Evolutionary conservation across 2,888 invertebrate genomes (phyloP), one percentile per base, ranked within the genome.

Genomic region (Dorcus parallelipipedus): DNA sequence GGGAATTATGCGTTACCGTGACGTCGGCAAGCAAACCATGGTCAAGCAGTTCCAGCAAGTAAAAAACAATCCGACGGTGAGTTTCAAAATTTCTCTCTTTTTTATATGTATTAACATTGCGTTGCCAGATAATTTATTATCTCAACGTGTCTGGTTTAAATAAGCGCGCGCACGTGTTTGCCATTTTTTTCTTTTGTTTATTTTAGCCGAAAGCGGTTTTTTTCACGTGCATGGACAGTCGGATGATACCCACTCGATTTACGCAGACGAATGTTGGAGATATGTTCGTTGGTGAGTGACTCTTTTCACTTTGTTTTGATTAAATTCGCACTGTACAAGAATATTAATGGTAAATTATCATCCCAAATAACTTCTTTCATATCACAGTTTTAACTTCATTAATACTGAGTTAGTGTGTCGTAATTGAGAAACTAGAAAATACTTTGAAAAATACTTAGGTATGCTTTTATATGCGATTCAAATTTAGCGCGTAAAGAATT

Each of bases 201-300:
- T 84, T 84, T 76, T 80, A 97, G 94, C 97, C 97, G 14, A 93
- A 94, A 83, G 95, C 96, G 64, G 90, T 97, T 62, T 94, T 97
- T 82, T 96, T 97, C 80, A 95, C 96, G 45, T 98, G 97, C 79
- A 97, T 98, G 90, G 97, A 98, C 84, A 95, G 95, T 78, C 84
- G 98, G 80, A 94, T 98, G 91, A 89, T 97, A 70, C 96, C 97
- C 23, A 95, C 97, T 59, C 85, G 95, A 76, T 95, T 97, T 78
- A 95, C 95, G 56, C 92, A 95, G 82, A 94, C 94, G 55, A 90
- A 94, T 78, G 93, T 97, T 64, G 98, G 98, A 48, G 97, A 98
- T 78, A 96, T 97, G 95, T 97, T 97, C 82, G 91, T 97, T 69
- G 92, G 93, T 93, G 81, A 73, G 83, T 78, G 26, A 33, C 7